Evolutionary conservation across 2,113 vertebrate species (phyloP), one percentile per base, ranked within the genome.

Genomic region (Podarcis muralis): DNA sequence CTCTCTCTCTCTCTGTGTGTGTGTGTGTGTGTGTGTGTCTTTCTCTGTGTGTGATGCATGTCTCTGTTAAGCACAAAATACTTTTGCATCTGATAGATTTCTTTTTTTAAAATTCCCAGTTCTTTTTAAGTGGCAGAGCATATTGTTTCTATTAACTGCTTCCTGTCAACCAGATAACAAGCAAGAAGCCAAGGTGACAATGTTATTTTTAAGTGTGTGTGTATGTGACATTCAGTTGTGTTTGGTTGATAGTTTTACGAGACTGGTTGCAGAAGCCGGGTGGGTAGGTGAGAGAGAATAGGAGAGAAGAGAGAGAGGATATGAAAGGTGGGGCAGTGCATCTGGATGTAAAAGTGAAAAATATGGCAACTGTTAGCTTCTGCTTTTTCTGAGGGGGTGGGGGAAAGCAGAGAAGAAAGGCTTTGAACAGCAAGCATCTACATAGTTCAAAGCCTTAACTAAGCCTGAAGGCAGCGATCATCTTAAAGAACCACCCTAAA

Each of bases 61-160:
- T 89, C 86, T 87, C 89, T 91, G 79, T 90, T 80, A 89, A 88
- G 90, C 87, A 87, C 75, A 88, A 48, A 75, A 86, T 87, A 90
- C 81, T 79, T 90, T 79, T 79, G 82, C 89, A 79, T 93, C 88
- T 91, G 92, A 89, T 92, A 85, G 91, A 90, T 25, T 93, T n/a
- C 91, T 89, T n/a, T 91, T 89, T 84, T 93, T 83, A 90, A 72
- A 27, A 53, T 68, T 92, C 84, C 90, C 76, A 83, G 30, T 53
- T 84, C 37, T 0, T 0, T 74, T 65, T 87, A 74, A 32, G 83
- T 91, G 86, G 88, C 25, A 37, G 71, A 40, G 77, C 83, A 65
- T 84, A 83, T 75, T 77, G 22, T 81, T 91, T 85, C 91, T 84
- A 84, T 95, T 92, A 95, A 90, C 86, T 85, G 72, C 93, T 95